These are phyloP conservation scores for Austrolebias charrua DNA, from an alignment of 2,797 vertebrate species.

Conservation along the genomic window DNA sequence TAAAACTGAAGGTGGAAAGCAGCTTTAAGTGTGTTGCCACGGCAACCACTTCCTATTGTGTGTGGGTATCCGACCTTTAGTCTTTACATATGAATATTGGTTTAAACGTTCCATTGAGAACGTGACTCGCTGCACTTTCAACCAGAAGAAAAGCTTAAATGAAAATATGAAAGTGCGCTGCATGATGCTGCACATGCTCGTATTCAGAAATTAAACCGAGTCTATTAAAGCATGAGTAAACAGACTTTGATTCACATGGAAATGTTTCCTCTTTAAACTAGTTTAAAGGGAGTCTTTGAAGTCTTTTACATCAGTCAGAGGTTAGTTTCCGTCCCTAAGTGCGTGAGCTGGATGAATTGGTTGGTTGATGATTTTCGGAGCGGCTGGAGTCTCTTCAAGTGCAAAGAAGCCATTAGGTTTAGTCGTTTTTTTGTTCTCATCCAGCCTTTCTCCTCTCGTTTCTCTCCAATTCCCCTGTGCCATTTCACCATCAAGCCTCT, in stretches of 20 bases:
- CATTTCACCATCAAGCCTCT: conserved; percentile 54
- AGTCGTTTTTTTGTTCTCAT: conserved; percentile 54
- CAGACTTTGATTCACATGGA: conserved; percentile 16
- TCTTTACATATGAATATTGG: conserved; percentile 13
- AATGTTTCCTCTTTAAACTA: conserved; percentile 14
- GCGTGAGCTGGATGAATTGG: conserved; percentile 52
- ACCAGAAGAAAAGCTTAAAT: conserved; percentile 5
- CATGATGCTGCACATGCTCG: background rate
- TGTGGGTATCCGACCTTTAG: conserved; percentile 7
- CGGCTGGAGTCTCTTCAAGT: conserved; percentile 60
- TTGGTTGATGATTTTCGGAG: conserved; percentile 60
- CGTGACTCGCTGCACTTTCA: conserved; percentile 1
- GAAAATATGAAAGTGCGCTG: background rate
- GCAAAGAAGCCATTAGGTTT: conserved; percentile 67
- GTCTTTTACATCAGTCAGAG: conserved; percentile 30
- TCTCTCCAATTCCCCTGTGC: conserved; percentile 49
- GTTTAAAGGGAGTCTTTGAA: conserved; percentile 26
- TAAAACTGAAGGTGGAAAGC: background rate
- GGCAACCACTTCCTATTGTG: background rate
- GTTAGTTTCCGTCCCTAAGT: conserved; percentile 29
- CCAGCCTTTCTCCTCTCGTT: conserved; percentile 61
- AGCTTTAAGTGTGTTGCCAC: conserved; percentile 5
- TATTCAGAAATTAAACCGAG: conserved; percentile 8
- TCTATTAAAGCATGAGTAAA: conserved; percentile 6
- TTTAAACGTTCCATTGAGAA: conserved; percentile 20